Evolutionary conservation across 2,888 invertebrate species (phyloP).

Genomic region (Orthosia gothica): DNA sequence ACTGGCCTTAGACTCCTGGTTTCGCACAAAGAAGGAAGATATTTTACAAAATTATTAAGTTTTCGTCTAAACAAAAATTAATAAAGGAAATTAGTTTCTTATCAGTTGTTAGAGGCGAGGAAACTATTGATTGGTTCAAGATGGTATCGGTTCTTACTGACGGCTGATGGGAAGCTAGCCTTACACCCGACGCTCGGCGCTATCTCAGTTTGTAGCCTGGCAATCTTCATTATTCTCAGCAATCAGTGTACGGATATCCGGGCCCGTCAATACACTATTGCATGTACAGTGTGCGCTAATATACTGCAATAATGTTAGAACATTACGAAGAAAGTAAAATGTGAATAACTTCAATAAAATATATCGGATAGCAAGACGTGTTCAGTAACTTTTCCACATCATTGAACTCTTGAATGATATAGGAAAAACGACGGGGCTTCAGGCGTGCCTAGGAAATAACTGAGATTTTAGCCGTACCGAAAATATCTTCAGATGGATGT

Average conservation of each 20-base stretch:
- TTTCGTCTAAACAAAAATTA: neutral
- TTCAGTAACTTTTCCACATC: slow-evolving; percentile 15
- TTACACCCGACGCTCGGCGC: slow-evolving; percentile 3
- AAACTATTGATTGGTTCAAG: slow-evolving; percentile 31
- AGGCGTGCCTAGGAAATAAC: slow-evolving; percentile 5
- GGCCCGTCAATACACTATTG: slow-evolving; percentile 12
- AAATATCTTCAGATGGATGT: slow-evolving; percentile 15
- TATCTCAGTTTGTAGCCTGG: slow-evolving; percentile 31
- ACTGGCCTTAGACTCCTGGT: neutral
- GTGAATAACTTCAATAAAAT: slow-evolving; percentile 7
- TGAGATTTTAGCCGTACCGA: slow-evolving; percentile 15
- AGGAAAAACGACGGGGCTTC: neutral
- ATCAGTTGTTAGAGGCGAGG: slow-evolving; percentile 9
- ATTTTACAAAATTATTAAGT: neutral
- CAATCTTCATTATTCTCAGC: slow-evolving; percentile 56
- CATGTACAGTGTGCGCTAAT: neutral
- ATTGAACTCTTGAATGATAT: slow-evolving; percentile 21
- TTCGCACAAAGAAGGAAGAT: neutral
- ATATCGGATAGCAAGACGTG: slow-evolving; percentile 3
- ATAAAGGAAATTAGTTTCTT: slow-evolving; percentile 18
- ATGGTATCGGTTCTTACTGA: slow-evolving; percentile 28
- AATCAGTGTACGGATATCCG: slow-evolving; percentile 45
- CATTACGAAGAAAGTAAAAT: neutral
- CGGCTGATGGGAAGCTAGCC: slow-evolving; percentile 35
- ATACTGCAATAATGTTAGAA: slow-evolving; percentile 8